Percentiles rank a stretch among this genome's conserved stretches.
Evolutionary conservation across 2,113 vertebrate genomes (phyloP).

Genomic region (Pipra filicauda): DNA sequence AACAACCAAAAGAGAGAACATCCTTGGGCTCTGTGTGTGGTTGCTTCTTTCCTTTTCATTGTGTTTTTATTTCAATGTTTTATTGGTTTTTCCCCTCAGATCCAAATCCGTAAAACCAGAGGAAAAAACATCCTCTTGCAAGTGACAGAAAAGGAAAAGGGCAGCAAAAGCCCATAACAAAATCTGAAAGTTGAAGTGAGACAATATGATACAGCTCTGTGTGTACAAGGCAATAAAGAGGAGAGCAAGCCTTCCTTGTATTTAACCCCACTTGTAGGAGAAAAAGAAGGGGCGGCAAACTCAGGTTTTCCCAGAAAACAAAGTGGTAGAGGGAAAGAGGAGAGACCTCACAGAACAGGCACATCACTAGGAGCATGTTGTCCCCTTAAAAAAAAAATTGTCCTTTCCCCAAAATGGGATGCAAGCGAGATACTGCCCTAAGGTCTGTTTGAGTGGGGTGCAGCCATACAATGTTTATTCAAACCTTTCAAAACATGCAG

Average conservation of each 20-base stretch:
- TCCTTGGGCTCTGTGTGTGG: background rate
- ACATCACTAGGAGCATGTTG: background rate
- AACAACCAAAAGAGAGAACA: background rate
- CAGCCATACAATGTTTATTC: background rate
- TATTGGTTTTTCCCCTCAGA: slow-evolving; percentile 21
- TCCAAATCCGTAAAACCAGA: background rate
- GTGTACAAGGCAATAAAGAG: background rate
- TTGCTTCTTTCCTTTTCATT: slow-evolving; percentile 2
- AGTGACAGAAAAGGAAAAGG: background rate
- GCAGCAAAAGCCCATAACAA: background rate
- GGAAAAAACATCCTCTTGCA: background rate
- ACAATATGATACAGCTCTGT: fast-evolving
- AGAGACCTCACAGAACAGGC: background rate
- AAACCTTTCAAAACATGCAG: background rate
- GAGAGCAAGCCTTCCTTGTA: background rate
- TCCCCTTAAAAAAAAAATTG: too few relatives aligned
- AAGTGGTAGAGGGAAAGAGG: background rate
- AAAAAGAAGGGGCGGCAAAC: background rate
- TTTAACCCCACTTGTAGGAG: background rate
- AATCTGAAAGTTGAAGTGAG: background rate
- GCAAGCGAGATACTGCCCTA: background rate
- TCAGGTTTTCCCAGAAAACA: background rate
- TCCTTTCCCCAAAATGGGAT: background rate
- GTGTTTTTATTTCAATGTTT: slow-evolving; percentile 22
- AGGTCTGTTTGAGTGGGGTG: background rate